Evolutionary conservation across 2,888 invertebrate species (phyloP), one percentile per base, ranked within the genome.

Genomic region (Candidula unifasciata): DNA sequence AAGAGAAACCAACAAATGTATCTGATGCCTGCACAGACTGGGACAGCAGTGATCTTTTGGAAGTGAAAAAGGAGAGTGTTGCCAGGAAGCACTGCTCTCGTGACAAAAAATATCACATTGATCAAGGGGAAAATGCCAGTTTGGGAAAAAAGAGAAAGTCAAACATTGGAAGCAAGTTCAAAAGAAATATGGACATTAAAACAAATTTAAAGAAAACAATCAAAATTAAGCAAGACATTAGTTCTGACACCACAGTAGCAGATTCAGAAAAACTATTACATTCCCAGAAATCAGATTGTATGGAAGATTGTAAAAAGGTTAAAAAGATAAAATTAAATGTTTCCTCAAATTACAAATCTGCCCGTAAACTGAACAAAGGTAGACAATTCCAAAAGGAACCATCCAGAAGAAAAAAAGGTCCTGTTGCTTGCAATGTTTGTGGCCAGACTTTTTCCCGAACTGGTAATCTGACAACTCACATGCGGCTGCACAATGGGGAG

Each of bases 401-500:
- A 57, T 33, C 27, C 10, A 57, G 33, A 16, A 71, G n/a, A 71
- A 33, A 66, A 0, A 57, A 71, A 54, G 57, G 37, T 24, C 77
- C 84, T 1, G 52, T 84, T 76, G 78, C 80, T 27, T 87, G 87
- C 37, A 16, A 33, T 10, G n/a, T 80, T 16, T 87, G 87, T 82
- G 64, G 76, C 18, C 83, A 85, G 33, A 57, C 69, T 1, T 87
- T 86, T 54, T 66, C 85, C 6, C 52, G 76, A 30, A 66, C 73
- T 30, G 80, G 80, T 13, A 83, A 81, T 35, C 81, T 87, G 44
- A 77, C 57, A 21, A 79, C 76, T 3, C 87, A 87, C 60, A 79
- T 80, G 79, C 66, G 85, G 18, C 57, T 84, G 10, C 87, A 86
- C 78, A 85, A 76, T 27, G 85, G 87, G 5, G 83, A 85, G n/a